Evolutionary conservation across 2,888 invertebrate species (phyloP).

Genomic region (Rhagium mordax): DNA sequence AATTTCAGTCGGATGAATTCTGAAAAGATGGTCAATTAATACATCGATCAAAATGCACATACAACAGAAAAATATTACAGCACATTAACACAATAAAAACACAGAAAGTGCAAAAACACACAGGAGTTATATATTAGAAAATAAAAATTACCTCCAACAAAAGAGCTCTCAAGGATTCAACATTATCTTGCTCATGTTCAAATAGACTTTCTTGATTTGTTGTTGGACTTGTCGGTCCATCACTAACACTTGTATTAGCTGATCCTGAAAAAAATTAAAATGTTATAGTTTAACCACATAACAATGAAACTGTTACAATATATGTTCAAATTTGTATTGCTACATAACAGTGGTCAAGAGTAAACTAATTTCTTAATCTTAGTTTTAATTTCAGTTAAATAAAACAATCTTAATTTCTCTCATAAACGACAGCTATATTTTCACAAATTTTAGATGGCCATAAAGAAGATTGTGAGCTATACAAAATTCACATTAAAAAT

Average conservation of each 20-base stretch:
- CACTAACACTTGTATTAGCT: constrained; percentile 76
- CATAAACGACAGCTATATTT: too few species aligned
- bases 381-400: too few species aligned
- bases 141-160: constrained; percentile 80
- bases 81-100: constrained; percentile 25
- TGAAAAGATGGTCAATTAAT: constrained; percentile 21
- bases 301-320: too few species aligned
- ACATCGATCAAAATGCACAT: constrained; percentile 17
- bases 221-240: constrained; percentile 73
- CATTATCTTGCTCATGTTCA: constrained; percentile 71
- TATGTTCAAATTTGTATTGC: too few species aligned
- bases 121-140: not conserved
- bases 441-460: too few species aligned
- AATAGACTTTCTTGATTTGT: constrained; percentile 71
- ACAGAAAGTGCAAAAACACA: constrained; percentile 7
- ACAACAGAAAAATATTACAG: constrained; percentile 23
- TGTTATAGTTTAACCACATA: too few species aligned
- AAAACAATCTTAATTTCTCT: too few species aligned
- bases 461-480: too few species aligned
- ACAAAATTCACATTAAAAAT: too few species aligned
- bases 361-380: too few species aligned
- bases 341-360: too few species aligned
- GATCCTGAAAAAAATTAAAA: constrained; percentile 63
- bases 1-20: constrained; percentile 36
- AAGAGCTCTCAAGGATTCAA: constrained; percentile 82